Evolutionary conservation across 2,888 invertebrate genomes (phyloP).

Genomic region (Pyrocoelia pectoralis): DNA sequence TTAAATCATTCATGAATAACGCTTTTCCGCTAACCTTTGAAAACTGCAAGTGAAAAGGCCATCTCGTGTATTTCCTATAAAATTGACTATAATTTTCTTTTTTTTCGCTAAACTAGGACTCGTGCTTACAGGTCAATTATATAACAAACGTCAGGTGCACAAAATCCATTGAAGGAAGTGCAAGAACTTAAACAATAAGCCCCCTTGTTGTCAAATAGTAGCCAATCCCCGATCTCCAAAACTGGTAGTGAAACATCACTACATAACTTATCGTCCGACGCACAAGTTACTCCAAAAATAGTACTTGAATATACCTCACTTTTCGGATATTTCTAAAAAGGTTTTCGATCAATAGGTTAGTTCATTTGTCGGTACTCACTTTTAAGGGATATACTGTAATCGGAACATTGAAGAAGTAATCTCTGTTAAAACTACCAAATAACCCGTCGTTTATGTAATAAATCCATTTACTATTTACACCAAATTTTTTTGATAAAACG

Average conservation of each 20-base stretch:
- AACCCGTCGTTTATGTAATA: slow-evolving; percentile 99
- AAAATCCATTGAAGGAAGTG: slow-evolving; percentile 94
- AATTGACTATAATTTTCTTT: too few species aligned
- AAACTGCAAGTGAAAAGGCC: too few species aligned
- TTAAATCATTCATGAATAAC: too few species aligned
- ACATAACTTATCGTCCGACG: slow-evolving; percentile 85
- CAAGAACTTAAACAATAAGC: slow-evolving; percentile 94
- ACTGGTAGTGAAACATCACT: slow-evolving; percentile 72
- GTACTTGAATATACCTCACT: slow-evolving; percentile 1
- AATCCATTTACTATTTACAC: slow-evolving; percentile 41
- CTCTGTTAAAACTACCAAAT: slow-evolving; percentile 84
- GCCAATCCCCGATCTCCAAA: slow-evolving; percentile 84
- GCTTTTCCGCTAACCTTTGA: too few species aligned
- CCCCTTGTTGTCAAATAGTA: slow-evolving; percentile 95
- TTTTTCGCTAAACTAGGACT: too few species aligned
- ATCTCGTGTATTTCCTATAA: too few species aligned
- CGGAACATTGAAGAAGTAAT: slow-evolving; percentile 83
- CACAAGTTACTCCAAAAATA: slow-evolving; percentile 97
- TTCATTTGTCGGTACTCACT: slow-evolving; percentile 64
- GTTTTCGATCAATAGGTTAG: slow-evolving; percentile 40
- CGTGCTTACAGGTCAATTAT: slow-evolving; percentile 62
- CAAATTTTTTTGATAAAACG: slow-evolving; percentile 68
- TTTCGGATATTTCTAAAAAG: background rate
- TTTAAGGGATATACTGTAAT: slow-evolving; percentile 83
- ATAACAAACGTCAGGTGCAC: slow-evolving; percentile 76